Evolutionary conservation across 2,113 vertebrate genomes (phyloP), one percentile per base, ranked within the genome.

Genomic region (Bos javanicus): DNA sequence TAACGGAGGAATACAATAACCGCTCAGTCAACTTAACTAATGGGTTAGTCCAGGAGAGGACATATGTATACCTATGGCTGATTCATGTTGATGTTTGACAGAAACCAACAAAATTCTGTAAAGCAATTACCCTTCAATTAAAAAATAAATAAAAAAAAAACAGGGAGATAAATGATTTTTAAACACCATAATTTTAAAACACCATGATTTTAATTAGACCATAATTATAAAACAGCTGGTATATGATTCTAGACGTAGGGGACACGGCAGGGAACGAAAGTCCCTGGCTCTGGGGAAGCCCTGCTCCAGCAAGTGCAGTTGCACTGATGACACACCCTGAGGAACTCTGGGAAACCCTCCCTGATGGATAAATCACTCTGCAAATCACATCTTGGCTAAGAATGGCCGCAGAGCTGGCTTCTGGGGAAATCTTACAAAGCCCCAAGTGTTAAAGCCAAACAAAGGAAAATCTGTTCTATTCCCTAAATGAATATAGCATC

Each of bases 391-490:
- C 74, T 26, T 95, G 78, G 30, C 39, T 64, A 71, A 90, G 94
- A 92, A 87, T 14, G 88, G 52, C 76, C 36, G 14, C 19, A 48
- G 15, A 3, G 15, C 26, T 25, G n/a, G 57, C 89, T 98, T 62
- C 60, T 19, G 39, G 46, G 81, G 87, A 91, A 95, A 90, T 88
- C 87, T 93, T 62, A 80, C 12, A 67, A 83, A 94, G 81, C 28
- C 54, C 87, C 52, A 88, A 96, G 60, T 94, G 71, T 94, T 93
- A 62, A 17, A 64, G 36, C 11, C 80, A 92, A 94, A 96, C 94
- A 96, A 96, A 97, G 97, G 97, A 78, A 90, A 97, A 94, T 83
- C 56, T 88, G 54, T 89, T 96, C 30, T 97, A 12, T 83, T 96
- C 81, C 95, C 84, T 88, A 86, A 95, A 50, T 82, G 81, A 97